These are phyloP conservation scores for Drosophila cardini DNA, from an alignment of 1,140 invertebrate genomes.

Conservation along the genomic window DNA sequence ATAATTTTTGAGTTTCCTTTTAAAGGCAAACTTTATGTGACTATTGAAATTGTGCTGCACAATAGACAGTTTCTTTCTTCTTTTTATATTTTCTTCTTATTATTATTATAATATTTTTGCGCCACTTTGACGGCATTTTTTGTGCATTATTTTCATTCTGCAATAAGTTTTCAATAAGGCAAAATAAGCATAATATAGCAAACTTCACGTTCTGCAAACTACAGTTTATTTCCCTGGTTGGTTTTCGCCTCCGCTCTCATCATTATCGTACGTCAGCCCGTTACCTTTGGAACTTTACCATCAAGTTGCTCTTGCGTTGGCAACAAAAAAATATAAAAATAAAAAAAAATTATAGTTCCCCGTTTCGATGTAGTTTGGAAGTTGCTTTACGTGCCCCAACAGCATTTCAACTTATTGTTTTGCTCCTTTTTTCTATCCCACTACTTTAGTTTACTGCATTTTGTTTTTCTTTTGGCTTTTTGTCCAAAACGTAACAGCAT, in stretches of 20 bases:
- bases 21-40: neutral
- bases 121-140: constrained; percentile 44
- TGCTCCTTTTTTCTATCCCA: neutral
- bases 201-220: constrained; percentile 49
- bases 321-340: neutral
- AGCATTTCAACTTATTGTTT: constrained; percentile 35
- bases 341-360: constrained; percentile 22
- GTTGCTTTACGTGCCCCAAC: constrained; percentile 38
- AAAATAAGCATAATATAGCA: constrained; percentile 53
- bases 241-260: neutral
- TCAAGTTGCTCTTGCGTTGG: constrained; percentile 24
- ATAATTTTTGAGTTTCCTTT: constrained; percentile 3
- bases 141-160: constrained; percentile 48
- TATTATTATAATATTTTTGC: constrained; percentile 17
- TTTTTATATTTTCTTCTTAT: constrained; percentile 2
- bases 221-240: constrained; percentile 41
- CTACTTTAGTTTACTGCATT: neutral
- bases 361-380: constrained; percentile 27
- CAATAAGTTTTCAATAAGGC: constrained; percentile 52
- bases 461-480: constrained; percentile 12
- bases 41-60: constrained; percentile 27
- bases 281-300: constrained; percentile 39
- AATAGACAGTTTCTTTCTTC: constrained; percentile 14
- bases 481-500: constrained; percentile 4
- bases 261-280: neutral